phyloP scores from a whole-genome alignment of 2,888 invertebrate genomes.

The Clitarchus hookeri region DNA sequence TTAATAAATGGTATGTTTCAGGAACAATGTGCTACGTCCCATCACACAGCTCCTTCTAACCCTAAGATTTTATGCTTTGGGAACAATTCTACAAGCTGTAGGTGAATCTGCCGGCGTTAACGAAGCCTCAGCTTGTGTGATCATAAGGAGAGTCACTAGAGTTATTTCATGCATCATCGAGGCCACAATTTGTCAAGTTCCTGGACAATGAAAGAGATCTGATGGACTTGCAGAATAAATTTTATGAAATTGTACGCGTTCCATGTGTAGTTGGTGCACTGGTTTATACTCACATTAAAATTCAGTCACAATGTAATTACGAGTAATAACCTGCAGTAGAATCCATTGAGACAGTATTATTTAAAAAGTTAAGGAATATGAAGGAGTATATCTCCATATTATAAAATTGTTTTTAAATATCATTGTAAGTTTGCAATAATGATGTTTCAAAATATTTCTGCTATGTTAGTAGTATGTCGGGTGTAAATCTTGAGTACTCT shows the following conservation, averaged over 20 bases:
- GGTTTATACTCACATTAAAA: constrained; percentile 29
- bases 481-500: too few species aligned
- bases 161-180: constrained; percentile 19
- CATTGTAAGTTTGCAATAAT: too few species aligned
- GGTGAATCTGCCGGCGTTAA: constrained; percentile 26
- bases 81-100: background rate
- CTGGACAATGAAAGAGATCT: background rate
- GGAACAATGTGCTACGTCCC: constrained; percentile 21
- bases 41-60: constrained; percentile 26
- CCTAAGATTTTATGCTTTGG: constrained; percentile 27
- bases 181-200: constrained; percentile 1
- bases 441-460: too few species aligned
- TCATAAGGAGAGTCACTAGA: constrained; percentile 16
- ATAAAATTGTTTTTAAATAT: background rate
- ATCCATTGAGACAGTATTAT: background rate
- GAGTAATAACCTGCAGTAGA: too few species aligned
- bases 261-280: constrained; percentile 30
- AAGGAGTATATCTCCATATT: background rate
- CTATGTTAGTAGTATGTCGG: too few species aligned
- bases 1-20: too few species aligned
- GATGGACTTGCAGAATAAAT: background rate
- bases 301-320: constrained; percentile 28
- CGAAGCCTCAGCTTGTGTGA: constrained; percentile 17
- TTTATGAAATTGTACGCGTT: background rate
- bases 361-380: background rate